phyloP scores from a whole-genome alignment of 2,113 vertebrate species.

The Tringa solitaria region DNA sequence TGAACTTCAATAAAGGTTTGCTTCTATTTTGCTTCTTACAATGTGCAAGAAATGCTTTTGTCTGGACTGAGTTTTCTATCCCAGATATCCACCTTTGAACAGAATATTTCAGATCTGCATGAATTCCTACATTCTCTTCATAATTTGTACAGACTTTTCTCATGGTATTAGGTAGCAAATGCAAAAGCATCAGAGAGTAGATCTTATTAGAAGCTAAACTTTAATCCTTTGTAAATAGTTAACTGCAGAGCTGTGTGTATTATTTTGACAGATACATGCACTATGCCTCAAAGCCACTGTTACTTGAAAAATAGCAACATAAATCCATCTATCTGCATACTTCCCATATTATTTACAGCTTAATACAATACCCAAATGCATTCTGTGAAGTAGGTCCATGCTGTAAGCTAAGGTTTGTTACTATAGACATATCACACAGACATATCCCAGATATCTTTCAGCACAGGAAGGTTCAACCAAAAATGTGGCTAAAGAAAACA shows the following conservation, averaged over 20 bases:
- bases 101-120: conserved; percentile 2
- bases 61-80: not conserved
- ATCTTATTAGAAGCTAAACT: conserved; percentile 51
- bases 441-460: not conserved
- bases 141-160: conserved; percentile 20
- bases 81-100: not conserved
- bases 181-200: conserved; percentile 13
- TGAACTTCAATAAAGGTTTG: not conserved
- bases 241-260: not conserved
- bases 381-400: not conserved
- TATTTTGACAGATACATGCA: conserved; percentile 34
- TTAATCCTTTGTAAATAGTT: conserved; percentile 55
- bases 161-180: conserved; percentile 6
- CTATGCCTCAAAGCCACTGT: not conserved
- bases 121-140: conserved; percentile 1
- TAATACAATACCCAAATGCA: conserved; percentile 11
- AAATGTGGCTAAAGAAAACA: not conserved
- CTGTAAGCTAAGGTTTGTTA: not conserved
- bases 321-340: conserved; percentile 30
- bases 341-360: conserved; percentile 21
- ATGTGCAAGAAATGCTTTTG: not conserved
- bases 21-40: not conserved
- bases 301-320: conserved; percentile 26
- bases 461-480: not conserved
- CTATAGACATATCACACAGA: not conserved